Evolutionary conservation across 2,113 vertebrate genomes (phyloP), one percentile per base, ranked within the genome.

Genomic region (Phycodurus eques): DNA sequence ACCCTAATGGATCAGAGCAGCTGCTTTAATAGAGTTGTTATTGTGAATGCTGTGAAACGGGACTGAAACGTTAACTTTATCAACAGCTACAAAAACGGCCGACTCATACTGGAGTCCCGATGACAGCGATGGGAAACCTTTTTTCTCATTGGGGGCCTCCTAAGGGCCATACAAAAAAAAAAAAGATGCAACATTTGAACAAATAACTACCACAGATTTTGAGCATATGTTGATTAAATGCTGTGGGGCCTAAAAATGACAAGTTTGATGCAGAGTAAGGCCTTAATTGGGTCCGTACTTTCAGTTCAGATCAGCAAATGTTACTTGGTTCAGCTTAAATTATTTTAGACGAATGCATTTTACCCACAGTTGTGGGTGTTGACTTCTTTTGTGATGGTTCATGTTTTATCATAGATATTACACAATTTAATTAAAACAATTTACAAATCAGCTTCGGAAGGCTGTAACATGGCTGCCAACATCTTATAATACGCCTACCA

Each of bases 181-280:
- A 46, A 46, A 5, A 15, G 49, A 15, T 12, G 46, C 54, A 56
- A 56, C 9, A 56, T 11, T 12, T 22, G 11, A 59, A 59, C 11
- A 59, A 59, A 31, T 59, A 8, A 59, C 27, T 5, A 59, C 56
- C 22, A 59, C 11, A 59, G 22, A 31, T 13, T 59, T 27, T 27
- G 22, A 59, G 56, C 11, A 31, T 27, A 22, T 59, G 4, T 9
- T 3, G 15, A 19, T 20, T 53, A 53, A 53, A 53, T 53, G 49
- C 3, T 59, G 31, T 13, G 8, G 20, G 51, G 4, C 8, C 47
- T 72, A 35, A 54, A 46, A 71, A 60, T 4, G 54, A 66, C n/a
- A 75, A 44, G 44, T 68, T 70, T 76, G 11, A 71, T 81, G 59
- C 78, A 74, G 76, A 88, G 77, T 79, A 59, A 74, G 49, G 67